Base-by-base conservation (phyloP, 2,797 vertebrate genomes). In the Trichosurus vulpecula region DNA sequence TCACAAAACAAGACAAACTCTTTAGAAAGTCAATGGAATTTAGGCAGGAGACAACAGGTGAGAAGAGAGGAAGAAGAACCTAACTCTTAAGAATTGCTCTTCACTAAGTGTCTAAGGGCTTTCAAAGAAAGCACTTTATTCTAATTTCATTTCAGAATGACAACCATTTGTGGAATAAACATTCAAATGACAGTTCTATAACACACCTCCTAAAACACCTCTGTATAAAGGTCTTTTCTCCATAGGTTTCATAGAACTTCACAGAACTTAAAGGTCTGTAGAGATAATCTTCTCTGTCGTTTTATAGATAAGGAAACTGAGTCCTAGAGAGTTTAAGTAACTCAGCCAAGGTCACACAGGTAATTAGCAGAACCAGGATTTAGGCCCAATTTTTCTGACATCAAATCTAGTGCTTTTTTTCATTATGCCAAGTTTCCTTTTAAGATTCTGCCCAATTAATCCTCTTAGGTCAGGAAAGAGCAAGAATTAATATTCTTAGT, bases 301-400 rank as follows among this genome's bases (percentile, higher is more conserved):
- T 52, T 94, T 96, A 94, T 2, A 87, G 89, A 4, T 93, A 74
- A 96, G 53, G 54, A 95, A 94, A 95, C 53, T 9, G 41, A 96
- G 91, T 30, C 27, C 81, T 3, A 1, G 53, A 89, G 55, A 91
- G 4, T 41, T 91, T 47, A 95, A 81, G 13, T 92, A 87, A 91
- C 52, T 55, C 35, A 47, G 87, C 92, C 41, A 94, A 87, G 52
- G 25, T 51, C 25, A 87, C 8, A 74, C 22, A 47, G 3, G 47
- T 87, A 54, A 35, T 27, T 55, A 41, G 51, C 25, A 93, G 93
- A 81, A 54, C 6, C 58, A 91, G 54, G 66, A 92, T 58, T 92
- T 93, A 66, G 91, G 90, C 16, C 31, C 6, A 52, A 54, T 52
- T 94, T 96, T 96, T 91, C 74, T 74, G 81, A 14, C 41, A 25